Base-by-base conservation (phyloP, 2,888 invertebrate species). In the Hedya salicella region DNA sequence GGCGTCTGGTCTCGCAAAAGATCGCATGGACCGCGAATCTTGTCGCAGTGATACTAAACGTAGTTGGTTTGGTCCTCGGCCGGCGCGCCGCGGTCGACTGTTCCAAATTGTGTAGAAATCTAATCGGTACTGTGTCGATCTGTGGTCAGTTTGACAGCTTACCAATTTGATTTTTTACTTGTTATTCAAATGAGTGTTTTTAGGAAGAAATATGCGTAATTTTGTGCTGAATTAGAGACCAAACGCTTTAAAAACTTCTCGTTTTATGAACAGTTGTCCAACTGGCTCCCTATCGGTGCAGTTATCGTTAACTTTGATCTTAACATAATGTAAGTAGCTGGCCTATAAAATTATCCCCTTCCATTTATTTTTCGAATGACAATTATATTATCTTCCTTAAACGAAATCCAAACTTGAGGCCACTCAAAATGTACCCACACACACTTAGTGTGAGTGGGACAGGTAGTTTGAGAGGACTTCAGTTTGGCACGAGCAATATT, bases 261-360 rank as follows among this genome's bases (percentile, higher is more conserved):
- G 39, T n/a, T 39, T 13, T 16, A 17, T 13, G 21, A 54, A 30
- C 16, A 6, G 39, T 42, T 17, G 44, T 46, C 57, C 32, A 17
- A 57, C 17, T 32, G 57, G 9, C 17, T 42, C n/a, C 3, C 17
- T 46, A 25, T 13, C 3, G 9, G 19, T 19, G 9, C 44, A 32
- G 57, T 46, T 17, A 46, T 30, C 19, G 19, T 56, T 30, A 53
- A 5, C 44, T 46, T 48, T 56, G 49, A 64, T 59, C 39, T 40
- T 57, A 40, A 52, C 17, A 16, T 50, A 40, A 17, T 65, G 49
- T 64, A 44, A 46, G 52, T 65, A 59, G 59, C 52, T 59, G 64
- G 64, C 65, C 44, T 65, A 50, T 62, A 40, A 40, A 40, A 40
- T 30, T 57, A 32, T 57, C 46, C 16, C 36, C 53, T 52, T 65